Conservation (phyloP, 2,888 invertebrate species). For the Proisotoma minuta region DNA sequence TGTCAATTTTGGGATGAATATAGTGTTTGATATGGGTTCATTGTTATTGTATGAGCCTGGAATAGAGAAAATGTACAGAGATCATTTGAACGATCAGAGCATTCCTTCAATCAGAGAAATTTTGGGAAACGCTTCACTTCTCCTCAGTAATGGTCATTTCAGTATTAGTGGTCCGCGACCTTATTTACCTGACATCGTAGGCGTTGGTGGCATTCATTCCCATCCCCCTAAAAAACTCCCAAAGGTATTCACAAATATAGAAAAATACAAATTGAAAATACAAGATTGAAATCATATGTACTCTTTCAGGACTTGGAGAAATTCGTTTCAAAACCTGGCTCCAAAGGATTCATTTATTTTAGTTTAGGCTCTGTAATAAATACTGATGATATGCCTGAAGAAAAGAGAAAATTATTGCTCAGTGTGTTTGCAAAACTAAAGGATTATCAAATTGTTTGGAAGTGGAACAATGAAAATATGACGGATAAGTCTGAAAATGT, state of each 20-base stretch:
- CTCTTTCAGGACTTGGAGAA: conserved; percentile 51
- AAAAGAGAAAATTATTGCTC: conserved; percentile 55
- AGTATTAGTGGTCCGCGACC: conserved; percentile 42
- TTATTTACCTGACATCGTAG: conserved; percentile 46
- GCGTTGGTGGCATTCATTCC: conserved; percentile 49
- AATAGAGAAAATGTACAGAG: conserved; percentile 25
- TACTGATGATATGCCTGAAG: conserved; percentile 56
- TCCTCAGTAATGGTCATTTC: conserved; percentile 47
- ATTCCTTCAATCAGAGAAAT: conserved; percentile 38
- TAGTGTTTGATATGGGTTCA: conserved; percentile 50
- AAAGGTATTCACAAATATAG: conserved; percentile 30
- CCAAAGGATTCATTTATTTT: conserved; percentile 58
- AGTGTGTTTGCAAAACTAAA: conserved; percentile 56
- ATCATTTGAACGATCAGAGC: conserved; percentile 50
- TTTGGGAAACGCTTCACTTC: conserved; percentile 32
- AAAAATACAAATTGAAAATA: neutral
- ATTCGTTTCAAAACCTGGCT: conserved; percentile 53
- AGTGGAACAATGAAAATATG: conserved; percentile 32
- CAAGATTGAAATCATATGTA: neutral
- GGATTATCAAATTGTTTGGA: conserved; percentile 50
- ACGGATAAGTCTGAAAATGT: conserved; percentile 27
- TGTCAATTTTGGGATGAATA: conserved; percentile 40
- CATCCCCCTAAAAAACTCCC: conserved; percentile 38
- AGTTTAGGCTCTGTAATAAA: conserved; percentile 60
- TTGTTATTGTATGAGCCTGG: conserved; percentile 48